phyloP scores from a whole-genome alignment of 2,113 vertebrate genomes.

The Syrrhaptes paradoxus region DNA sequence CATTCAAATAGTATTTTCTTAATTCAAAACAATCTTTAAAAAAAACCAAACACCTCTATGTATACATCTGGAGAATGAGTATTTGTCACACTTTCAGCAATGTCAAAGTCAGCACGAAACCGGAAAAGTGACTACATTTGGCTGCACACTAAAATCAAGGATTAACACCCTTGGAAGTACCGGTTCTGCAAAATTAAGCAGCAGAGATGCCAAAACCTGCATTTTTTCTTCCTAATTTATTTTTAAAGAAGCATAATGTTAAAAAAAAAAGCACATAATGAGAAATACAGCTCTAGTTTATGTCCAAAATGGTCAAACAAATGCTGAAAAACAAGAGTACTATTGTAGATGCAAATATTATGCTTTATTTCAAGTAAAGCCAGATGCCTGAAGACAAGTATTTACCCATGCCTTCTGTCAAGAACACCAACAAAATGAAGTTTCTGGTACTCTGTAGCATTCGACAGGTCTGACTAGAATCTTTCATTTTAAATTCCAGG shows the following conservation, averaged over 20 bases:
- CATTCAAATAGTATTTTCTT: not conserved
- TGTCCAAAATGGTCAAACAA: conserved; percentile 7
- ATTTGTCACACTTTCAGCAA: not conserved
- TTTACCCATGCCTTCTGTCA: conserved; percentile 13
- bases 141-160: not conserved
- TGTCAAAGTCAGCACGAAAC: not conserved
- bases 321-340: not conserved
- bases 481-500: conserved; percentile 3
- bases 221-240: not conserved
- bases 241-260: not conserved
- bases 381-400: conserved; percentile 27
- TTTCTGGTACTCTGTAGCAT: not conserved
- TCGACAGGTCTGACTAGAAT: not conserved
- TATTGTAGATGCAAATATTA: not conserved
- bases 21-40: not conserved
- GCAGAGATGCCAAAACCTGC: not conserved
- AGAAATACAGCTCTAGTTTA: not conserved
- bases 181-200: not conserved
- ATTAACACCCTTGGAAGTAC: not conserved
- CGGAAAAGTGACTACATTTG: not conserved
- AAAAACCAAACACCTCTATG: not conserved
- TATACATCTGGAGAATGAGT: not conserved
- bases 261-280: not conserved
- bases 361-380: conserved; percentile 37
- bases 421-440: not conserved